These are phyloP conservation scores for Crossoptilon crossoptilon DNA, from an alignment of 2,797 vertebrate genomes.

Conservation along the genomic window DNA sequence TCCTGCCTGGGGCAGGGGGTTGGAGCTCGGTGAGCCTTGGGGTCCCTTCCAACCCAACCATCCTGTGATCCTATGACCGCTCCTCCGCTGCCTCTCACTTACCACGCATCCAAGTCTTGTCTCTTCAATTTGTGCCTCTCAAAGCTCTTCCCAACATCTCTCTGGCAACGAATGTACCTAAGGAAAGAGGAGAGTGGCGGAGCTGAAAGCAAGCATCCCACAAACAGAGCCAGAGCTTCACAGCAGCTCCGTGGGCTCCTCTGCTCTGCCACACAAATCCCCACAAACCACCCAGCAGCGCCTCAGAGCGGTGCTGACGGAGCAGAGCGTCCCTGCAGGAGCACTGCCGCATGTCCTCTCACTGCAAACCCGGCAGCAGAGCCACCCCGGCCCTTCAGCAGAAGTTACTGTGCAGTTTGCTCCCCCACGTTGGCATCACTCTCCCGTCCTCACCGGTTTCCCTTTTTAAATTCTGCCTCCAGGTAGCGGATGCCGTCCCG, in stretches of 20 bases:
- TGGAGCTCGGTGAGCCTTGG: too few species aligned
- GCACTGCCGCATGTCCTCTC: too few species aligned
- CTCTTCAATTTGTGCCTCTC: constrained; percentile 95
- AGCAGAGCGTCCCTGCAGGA: too few species aligned
- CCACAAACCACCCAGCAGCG: too few species aligned
- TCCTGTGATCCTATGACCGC: not conserved
- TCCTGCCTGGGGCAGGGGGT: too few species aligned
- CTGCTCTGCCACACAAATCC: too few species aligned
- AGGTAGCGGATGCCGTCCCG: constrained; percentile 95
- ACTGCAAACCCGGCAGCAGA: too few species aligned
- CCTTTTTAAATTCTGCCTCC: constrained; percentile 96
- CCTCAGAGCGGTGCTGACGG: too few species aligned
- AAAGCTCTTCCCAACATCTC: constrained; percentile 90
- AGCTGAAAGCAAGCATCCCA: accelerated
- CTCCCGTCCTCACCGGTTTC: constrained; percentile 87
- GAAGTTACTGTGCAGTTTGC: too few species aligned
- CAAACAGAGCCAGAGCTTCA: not conserved
- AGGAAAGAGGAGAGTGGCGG: not conserved
- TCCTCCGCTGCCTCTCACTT: not conserved
- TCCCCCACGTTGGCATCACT: accelerated
- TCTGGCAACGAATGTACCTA: constrained; percentile 98
- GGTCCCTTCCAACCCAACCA: not conserved
- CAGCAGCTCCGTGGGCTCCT: not conserved
- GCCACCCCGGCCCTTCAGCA: too few species aligned
- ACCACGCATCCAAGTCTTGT: constrained; percentile 95